These are phyloP conservation scores for Conus betulinus DNA, from an alignment of 1,140 invertebrate genomes.

Conservation along the genomic window DNA sequence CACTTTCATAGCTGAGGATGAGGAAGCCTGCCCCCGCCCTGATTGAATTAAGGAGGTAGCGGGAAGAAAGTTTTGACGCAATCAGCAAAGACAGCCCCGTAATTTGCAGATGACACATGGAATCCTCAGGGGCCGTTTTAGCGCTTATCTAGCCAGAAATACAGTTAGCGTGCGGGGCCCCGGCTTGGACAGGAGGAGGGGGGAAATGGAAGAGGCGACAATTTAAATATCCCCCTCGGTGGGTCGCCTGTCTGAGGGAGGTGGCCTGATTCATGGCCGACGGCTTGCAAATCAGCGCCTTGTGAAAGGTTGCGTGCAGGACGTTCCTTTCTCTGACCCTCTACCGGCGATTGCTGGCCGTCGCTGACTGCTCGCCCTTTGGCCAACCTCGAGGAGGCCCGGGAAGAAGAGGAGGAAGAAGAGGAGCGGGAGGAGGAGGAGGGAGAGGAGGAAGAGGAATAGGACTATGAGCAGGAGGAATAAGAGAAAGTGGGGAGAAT, in stretches of 20 bases:
- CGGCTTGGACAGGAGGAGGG: neutral
- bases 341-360: neutral
- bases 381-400: neutral
- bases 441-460: too few species aligned
- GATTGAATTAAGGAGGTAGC: slow-evolving; percentile 36
- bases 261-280: slow-evolving; percentile 25
- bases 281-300: slow-evolving; percentile 26
- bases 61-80: slow-evolving; percentile 32
- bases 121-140: slow-evolving; percentile 32
- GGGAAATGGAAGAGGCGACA: slow-evolving; percentile 19
- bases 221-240: slow-evolving; percentile 31
- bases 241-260: neutral
- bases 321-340: neutral
- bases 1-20: neutral
- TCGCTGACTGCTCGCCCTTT: neutral
- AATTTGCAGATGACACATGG: slow-evolving; percentile 40
- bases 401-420: too few species aligned
- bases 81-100: slow-evolving; percentile 36
- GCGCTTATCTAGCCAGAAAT: slow-evolving; percentile 35
- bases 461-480: too few species aligned
- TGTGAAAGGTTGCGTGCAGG: slow-evolving; percentile 13
- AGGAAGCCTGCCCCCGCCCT: neutral
- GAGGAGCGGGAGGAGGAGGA: too few species aligned
- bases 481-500: too few species aligned
- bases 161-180: slow-evolving; percentile 22